Conservation (phyloP, 2,113 vertebrate species). For the Atractosteus spatula region DNA sequence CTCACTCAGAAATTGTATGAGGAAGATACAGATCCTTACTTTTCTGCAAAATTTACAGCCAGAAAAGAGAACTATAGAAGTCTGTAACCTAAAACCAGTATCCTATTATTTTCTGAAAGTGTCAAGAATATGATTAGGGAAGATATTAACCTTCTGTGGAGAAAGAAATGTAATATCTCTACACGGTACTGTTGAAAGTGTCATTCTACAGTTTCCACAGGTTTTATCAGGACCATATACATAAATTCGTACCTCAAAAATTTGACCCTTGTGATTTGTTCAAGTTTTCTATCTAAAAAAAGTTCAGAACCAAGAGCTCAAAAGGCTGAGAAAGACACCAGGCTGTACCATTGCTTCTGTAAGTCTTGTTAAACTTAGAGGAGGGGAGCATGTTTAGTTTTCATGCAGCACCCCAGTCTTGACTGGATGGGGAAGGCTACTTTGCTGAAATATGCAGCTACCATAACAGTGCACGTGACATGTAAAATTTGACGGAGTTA, state of each 20-base stretch:
- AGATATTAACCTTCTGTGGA: too few species aligned
- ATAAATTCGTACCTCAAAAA: too few species aligned
- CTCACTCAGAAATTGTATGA: too few species aligned
- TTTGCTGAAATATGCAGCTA: slow-evolving; percentile 42
- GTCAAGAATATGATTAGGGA: too few species aligned
- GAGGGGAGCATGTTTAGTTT: slow-evolving; percentile 22
- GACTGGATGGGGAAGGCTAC: slow-evolving; percentile 32
- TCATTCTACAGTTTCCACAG: neutral
- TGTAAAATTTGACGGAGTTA: slow-evolving; percentile 39
- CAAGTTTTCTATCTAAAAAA: neutral
- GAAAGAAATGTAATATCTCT: too few species aligned
- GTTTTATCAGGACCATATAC: neutral
- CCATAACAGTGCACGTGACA: slow-evolving; percentile 39
- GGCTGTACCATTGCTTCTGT: neutral
- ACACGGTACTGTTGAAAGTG: too few species aligned
- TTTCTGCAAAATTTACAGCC: too few species aligned
- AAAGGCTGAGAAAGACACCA: neutral
- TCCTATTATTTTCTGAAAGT: too few species aligned
- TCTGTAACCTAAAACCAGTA: too few species aligned
- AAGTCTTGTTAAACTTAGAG: slow-evolving; percentile 4
- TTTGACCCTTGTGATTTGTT: slow-evolving; percentile 4
- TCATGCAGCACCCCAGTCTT: slow-evolving; percentile 10
- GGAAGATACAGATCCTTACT: too few species aligned
- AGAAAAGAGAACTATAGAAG: too few species aligned
- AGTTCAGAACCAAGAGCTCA: neutral